Evolutionary conservation across 37 sponge, comb jelly and placozoan genomes (phyloP).

Genomic region (Agelas oroides): DNA sequence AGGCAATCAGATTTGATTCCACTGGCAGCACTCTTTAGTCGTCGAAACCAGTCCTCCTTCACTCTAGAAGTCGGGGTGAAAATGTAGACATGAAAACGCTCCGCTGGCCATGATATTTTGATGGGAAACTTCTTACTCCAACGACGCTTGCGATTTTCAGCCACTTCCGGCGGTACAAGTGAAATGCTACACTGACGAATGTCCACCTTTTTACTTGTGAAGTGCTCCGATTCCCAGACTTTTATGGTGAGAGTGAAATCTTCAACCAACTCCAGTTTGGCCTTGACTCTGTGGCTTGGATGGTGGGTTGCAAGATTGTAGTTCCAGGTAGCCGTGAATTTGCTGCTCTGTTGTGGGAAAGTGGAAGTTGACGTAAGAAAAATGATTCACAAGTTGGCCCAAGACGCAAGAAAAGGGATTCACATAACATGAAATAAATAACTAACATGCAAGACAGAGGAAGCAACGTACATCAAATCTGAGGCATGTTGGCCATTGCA

Average conservation of each 20-base stretch:
- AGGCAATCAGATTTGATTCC: constrained; percentile 19
- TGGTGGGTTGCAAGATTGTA: constrained; percentile 55
- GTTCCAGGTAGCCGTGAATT: constrained; percentile 32
- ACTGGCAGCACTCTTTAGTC: constrained; percentile 45
- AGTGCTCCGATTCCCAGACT: not conserved
- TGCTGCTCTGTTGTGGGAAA: constrained; percentile 26
- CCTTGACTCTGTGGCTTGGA: constrained; percentile 20
- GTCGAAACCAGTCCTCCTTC: constrained; percentile 86
- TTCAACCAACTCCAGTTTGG: constrained; percentile 25
- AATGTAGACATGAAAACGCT: constrained; percentile 30
- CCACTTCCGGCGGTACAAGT: constrained; percentile 66
- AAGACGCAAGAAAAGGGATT: not conserved
- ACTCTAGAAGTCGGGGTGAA: constrained; percentile 59
- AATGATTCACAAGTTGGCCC: not conserved
- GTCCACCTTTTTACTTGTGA: not conserved
- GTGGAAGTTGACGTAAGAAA: not conserved
- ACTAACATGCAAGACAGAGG: too few species aligned
- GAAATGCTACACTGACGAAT: constrained; percentile 24
- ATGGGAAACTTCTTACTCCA: constrained; percentile 93
- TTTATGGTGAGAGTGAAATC: constrained; percentile 52
- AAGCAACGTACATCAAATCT: too few species aligned
- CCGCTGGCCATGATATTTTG: not conserved
- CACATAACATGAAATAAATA: too few species aligned
- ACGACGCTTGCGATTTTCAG: constrained; percentile 71
- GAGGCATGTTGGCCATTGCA: too few species aligned